Evolutionary conservation across 2,113 vertebrate genomes (phyloP).

Genomic region (Xyliphius kryptos): DNA sequence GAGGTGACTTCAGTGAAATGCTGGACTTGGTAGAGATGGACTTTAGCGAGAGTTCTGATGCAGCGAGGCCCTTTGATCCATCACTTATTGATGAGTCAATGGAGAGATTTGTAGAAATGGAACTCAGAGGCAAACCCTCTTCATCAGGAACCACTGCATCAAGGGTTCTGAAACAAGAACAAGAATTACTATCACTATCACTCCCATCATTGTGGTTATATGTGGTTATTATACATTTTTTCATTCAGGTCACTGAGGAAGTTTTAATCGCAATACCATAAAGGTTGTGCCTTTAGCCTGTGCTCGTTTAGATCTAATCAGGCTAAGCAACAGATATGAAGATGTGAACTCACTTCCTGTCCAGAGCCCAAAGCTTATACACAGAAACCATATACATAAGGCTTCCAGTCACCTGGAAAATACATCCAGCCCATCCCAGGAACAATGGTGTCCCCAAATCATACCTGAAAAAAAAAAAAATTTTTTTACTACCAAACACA

Average conservation of each 20-base stretch:
- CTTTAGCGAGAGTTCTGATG: slow-evolving; percentile 40
- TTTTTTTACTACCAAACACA: not conserved
- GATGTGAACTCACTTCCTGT: slow-evolving; percentile 50
- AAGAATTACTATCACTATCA: not conserved
- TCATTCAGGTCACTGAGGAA: too few species aligned
- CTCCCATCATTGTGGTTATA: not conserved
- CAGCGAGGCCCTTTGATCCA: slow-evolving; percentile 39
- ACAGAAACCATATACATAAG: slow-evolving; percentile 61
- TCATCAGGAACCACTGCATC: slow-evolving; percentile 8
- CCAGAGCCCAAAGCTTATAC: slow-evolving; percentile 44
- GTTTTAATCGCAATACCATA: too few species aligned
- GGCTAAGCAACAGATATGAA: not conserved
- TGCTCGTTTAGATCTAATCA: not conserved
- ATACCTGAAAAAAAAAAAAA: slow-evolving; percentile 46
- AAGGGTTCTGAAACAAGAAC: not conserved
- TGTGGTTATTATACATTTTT: too few species aligned
- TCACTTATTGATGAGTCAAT: slow-evolving; percentile 53
- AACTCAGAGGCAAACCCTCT: slow-evolving; percentile 8
- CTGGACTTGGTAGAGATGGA: slow-evolving; percentile 38
- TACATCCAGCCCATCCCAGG: slow-evolving; percentile 66
- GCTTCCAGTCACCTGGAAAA: slow-evolving; percentile 55
- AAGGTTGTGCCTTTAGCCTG: not conserved
- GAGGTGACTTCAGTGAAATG: slow-evolving; percentile 19
- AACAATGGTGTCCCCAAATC: slow-evolving; percentile 68
- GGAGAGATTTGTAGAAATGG: slow-evolving; percentile 51